Base-by-base conservation (phyloP, 2,113 vertebrate species). In the Noctilio leporinus region DNA sequence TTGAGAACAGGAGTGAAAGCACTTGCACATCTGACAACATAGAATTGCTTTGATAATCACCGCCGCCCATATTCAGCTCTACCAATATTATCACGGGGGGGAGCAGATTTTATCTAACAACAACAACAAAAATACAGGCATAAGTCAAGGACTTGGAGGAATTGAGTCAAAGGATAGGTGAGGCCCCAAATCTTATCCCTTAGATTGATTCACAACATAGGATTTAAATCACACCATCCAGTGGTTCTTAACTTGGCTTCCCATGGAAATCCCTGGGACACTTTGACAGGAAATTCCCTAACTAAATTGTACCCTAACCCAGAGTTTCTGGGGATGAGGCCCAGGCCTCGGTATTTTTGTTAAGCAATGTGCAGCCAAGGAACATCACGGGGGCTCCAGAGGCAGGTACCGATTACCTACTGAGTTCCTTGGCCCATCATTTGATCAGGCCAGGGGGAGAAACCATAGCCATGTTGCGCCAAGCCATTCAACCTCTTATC, bases 1-100 rank as follows among this genome's bases (percentile, higher is more conserved):
- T 82, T 59, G 65, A 95, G 86, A 93, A 88, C 40, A 91, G 87
- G 64, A 86, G n/a, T 65, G 30, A 93, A 93, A 53, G n/a, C 57
- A 57, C 92, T 80, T 77, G 65, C 17, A 38, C 75, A 72, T 35
- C 59, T 76, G 76, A 89, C 35, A 92, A 64, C 65, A 26, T 10
- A 65, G 75, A 47, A 33, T 62, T 59, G 59, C 47, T 76, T 70
- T 51, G 72, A 59, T 62, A 70, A 91, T 1, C 76, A 47, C 80
- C 11, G 2, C 65, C n/a, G 80, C 53, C 49, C 45, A 30, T 20
- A 45, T 28, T 89, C 75, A 77, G 64, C 49, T 84, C 64, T 86
- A 92, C 30, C 55, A 94, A 30, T 20, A 53, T 51, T 67, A 57
- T 30, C 90, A 90, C 90, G 83, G 92, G 26, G 10, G 86, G 30